Evolutionary conservation across 1,140 invertebrate species (phyloP).

Genomic region (Mya arenaria): DNA sequence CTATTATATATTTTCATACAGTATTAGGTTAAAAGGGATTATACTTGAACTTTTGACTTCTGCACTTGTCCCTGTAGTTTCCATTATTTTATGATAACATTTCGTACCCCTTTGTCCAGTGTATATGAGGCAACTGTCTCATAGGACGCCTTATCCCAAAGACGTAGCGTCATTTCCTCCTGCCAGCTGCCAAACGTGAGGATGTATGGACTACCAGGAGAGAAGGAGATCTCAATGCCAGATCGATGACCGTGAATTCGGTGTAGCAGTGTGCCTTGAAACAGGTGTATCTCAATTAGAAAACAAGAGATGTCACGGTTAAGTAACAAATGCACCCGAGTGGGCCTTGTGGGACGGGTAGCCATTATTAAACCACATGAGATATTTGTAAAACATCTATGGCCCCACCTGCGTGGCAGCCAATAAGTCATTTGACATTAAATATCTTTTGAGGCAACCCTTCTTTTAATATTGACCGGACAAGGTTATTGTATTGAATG

Average conservation of each 20-base stretch:
- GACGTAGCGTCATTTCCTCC: constrained; percentile 42
- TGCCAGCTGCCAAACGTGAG: constrained; percentile 50
- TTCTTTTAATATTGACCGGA: no score
- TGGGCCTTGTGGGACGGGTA: no score
- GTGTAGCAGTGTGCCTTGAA: constrained; percentile 22
- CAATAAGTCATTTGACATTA: no score
- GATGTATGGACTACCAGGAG: constrained; percentile 11
- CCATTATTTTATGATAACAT: no score
- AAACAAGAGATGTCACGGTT: neutral
- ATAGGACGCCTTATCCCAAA: constrained; percentile 30
- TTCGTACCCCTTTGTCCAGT: constrained; percentile 47
- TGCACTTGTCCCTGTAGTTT: neutral
- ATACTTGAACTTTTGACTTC: neutral
- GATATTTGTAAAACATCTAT: no score
- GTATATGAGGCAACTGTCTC: constrained; percentile 33
- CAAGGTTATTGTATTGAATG: no score
- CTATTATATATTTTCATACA: neutral
- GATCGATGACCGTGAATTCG: constrained; percentile 29
- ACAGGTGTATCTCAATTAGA: neutral
- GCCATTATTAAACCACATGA: no score
- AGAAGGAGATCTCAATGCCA: constrained; percentile 20
- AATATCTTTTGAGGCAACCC: no score
- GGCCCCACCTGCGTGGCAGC: no score
- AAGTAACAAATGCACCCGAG: no score
- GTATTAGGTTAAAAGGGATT: neutral